These are phyloP conservation scores for Dinocampus coccinellae DNA, from an alignment of 2,888 invertebrate species.

Conservation along the genomic window DNA sequence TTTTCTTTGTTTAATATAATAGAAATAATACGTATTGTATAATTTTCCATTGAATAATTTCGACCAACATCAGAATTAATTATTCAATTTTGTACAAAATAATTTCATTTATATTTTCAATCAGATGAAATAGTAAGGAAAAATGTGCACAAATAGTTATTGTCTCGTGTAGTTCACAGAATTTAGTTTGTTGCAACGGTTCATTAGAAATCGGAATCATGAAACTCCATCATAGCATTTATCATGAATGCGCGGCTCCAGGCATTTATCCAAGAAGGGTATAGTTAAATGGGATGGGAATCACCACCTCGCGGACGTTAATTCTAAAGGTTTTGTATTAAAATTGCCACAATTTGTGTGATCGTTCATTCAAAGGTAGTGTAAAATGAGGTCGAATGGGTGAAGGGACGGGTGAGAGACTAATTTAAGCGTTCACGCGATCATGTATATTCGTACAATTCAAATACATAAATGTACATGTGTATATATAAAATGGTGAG, in stretches of 20 bases:
- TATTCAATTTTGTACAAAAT: no score
- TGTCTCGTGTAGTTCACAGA: background rate
- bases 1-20: no score
- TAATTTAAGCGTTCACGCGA: constrained; percentile 31
- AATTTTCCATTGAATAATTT: no score
- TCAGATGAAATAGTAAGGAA: background rate
- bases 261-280: constrained; percentile 14
- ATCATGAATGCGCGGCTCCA: background rate
- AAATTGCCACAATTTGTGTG: constrained; percentile 44
- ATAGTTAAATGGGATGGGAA: constrained; percentile 16
- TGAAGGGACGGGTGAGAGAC: constrained; percentile 25
- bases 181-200: background rate
- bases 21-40: no score
- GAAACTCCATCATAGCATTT: background rate
- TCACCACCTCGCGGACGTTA: constrained; percentile 26
- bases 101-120: no score
- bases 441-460: constrained; percentile 22
- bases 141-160: background rate
- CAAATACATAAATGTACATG: background rate
- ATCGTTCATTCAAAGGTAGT: constrained; percentile 38
- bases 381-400: constrained; percentile 10
- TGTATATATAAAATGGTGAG: no score
- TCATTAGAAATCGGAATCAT: background rate
- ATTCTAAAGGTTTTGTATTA: constrained; percentile 40
- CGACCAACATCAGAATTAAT: no score